Evolutionary conservation across 2,888 invertebrate genomes (phyloP).

Genomic region (Morpho deidamia): DNA sequence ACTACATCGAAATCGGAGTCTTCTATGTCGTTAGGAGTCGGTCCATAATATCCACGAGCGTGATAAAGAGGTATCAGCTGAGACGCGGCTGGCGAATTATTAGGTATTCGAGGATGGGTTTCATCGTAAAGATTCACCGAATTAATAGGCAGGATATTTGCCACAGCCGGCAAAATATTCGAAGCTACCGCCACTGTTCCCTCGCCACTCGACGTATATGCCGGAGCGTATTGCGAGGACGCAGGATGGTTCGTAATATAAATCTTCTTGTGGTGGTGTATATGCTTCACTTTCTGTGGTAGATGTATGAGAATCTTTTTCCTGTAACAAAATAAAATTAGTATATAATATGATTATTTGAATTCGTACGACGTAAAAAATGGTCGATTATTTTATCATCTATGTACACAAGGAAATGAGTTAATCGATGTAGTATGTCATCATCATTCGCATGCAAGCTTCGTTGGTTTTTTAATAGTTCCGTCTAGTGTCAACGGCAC

Average conservation of each 20-base stretch:
- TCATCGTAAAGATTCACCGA: conserved; percentile 61
- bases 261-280: conserved; percentile 75
- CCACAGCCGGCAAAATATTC: conserved; percentile 51
- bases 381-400: background rate
- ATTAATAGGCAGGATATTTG: conserved; percentile 50
- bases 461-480: conserved; percentile 36
- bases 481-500: conserved; percentile 65
- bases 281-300: conserved; percentile 76
- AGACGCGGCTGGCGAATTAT: conserved; percentile 44
- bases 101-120: conserved; percentile 39
- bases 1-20: conserved; percentile 57
- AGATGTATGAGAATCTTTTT: conserved; percentile 78
- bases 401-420: conserved; percentile 14
- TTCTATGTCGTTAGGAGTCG: conserved; percentile 51
- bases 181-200: conserved; percentile 59
- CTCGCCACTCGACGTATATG: conserved; percentile 63
- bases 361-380: background rate
- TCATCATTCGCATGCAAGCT: conserved; percentile 53
- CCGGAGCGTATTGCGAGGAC: conserved; percentile 67
- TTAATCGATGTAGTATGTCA: conserved; percentile 21
- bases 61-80: conserved; percentile 65
- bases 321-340: conserved; percentile 65
- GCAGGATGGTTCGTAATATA: conserved; percentile 73
- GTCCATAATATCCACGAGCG: conserved; percentile 69
- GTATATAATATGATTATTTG: conserved; percentile 28